Evolutionary conservation across 2,113 vertebrate genomes (phyloP).

Genomic region (Poeciliopsis retropinna): DNA sequence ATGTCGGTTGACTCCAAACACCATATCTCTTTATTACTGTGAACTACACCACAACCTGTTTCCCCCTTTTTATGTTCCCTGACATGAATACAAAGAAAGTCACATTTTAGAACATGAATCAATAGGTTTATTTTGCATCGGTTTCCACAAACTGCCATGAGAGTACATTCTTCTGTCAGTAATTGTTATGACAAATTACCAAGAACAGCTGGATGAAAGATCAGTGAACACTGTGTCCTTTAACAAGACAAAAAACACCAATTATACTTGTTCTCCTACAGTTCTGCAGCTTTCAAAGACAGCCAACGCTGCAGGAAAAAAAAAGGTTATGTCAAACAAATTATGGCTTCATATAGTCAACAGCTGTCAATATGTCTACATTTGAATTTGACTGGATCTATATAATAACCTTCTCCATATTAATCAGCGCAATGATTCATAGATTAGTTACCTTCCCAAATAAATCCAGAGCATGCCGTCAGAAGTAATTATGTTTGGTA

Average conservation of each 20-base stretch:
- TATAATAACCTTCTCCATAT: background rate
- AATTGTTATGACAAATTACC: background rate
- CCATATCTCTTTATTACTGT: background rate
- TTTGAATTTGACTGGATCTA: background rate
- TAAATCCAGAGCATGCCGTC: background rate
- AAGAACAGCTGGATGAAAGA: background rate
- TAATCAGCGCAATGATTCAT: background rate
- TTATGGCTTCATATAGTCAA: background rate
- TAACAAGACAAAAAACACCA: conserved; percentile 1
- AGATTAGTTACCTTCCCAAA: background rate
- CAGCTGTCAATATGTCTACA: background rate
- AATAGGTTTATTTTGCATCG: background rate
- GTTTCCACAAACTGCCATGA: background rate
- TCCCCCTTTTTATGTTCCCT: background rate
- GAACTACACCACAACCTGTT: background rate
- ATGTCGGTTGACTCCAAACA: background rate
- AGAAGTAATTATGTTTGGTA: conserved; percentile 20
- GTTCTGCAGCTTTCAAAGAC: background rate
- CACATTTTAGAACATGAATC: background rate
- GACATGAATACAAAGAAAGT: background rate
- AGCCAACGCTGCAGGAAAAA: background rate
- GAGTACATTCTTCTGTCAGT: background rate
- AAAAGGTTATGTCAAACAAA: conserved; percentile 1
- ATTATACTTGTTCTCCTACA: background rate
- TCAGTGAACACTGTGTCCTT: background rate